phyloP scores from a whole-genome alignment of 2,113 vertebrate species.

The Mustela lutreola region DNA sequence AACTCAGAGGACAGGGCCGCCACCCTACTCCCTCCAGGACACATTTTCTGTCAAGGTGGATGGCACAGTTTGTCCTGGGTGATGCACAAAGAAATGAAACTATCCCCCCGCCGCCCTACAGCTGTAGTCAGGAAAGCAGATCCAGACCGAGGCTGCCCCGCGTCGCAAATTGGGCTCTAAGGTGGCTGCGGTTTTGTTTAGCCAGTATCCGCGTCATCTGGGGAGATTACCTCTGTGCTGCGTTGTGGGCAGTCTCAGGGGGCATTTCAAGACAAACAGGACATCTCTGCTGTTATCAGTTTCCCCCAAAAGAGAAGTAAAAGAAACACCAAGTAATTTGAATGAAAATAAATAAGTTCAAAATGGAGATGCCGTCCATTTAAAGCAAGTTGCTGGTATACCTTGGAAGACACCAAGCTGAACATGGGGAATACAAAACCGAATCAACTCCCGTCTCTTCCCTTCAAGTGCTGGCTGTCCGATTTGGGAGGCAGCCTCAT shows the following conservation, averaged over 20 bases:
- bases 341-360: slow-evolving; percentile 46
- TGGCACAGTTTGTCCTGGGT: slow-evolving; percentile 82
- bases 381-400: neutral
- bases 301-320: neutral
- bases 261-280: slow-evolving; percentile 83
- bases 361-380: neutral
- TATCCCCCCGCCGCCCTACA: slow-evolving; percentile 72
- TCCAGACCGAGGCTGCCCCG: slow-evolving; percentile 67
- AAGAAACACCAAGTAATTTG: slow-evolving; percentile 33
- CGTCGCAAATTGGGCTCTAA: slow-evolving; percentile 36
- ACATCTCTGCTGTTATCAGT: neutral
- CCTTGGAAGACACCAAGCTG: neutral
- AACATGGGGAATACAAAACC: neutral
- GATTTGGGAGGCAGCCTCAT: neutral
- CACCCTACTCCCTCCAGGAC: slow-evolving; percentile 65
- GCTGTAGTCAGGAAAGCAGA: slow-evolving; percentile 79
- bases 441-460: neutral
- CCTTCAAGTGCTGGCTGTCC: neutral
- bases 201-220: slow-evolving; percentile 82
- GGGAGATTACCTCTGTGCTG: slow-evolving; percentile 82
- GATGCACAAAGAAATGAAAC: slow-evolving; percentile 83
- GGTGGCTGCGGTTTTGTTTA: slow-evolving; percentile 85
- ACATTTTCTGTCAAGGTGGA: slow-evolving; percentile 71
- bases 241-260: slow-evolving; percentile 80
- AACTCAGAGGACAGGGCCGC: slow-evolving; percentile 77